Base-by-base conservation (phyloP, 2,113 vertebrate genomes). In the Tympanuchus pallidicinctus region DNA sequence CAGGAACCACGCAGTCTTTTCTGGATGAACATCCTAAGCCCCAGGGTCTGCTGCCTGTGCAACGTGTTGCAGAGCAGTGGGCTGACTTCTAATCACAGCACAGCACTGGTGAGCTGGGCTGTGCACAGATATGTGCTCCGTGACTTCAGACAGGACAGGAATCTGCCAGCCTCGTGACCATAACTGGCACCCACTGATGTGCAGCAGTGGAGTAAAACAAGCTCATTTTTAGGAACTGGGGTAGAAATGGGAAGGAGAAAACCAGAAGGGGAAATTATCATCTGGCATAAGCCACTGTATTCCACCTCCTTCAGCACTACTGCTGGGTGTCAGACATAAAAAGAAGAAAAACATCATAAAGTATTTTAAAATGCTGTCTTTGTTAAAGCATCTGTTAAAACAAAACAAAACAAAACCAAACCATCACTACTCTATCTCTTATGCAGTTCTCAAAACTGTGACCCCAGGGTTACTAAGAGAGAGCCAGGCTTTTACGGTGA, bases 271-370 rank as follows among this genome's bases (percentile, higher is more conserved):
- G 5, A 6, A 50, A 15, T 0, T 8, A 0, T 76, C 56, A 20
- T 7, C 36, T 73, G 40, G 25, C 24, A 63, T 16, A 59, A 18
- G 10, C 1, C 9, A 5, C 0, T 24, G 75, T 2, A 1, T 13
- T 17, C 13, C 20, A 7, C 38, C 43, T 52, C 54, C 70, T 67
- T 45, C 59, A 72, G 67, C 45, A 30, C 54, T 8, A n/a, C 50
- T 63, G 47, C 77, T 3, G 3, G 1, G 2, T 22, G 4, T 11
- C 36, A 38, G 18, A 13, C 22, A 7, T 0, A 0, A 27, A 20
- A 21, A 21, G 60, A 38, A 66, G 36, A 15, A n/a, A 19, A 42
- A 43, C 24, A 19, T 8, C 20, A 21, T 28, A 25, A 16, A n/a
- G 7, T 6, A 22, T 16, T n/a, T 18, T 3, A 22, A 80, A 73